Evolutionary conservation across 2,113 vertebrate genomes (phyloP).

Genomic region (Neolamprologus caudopunctatus): DNA sequence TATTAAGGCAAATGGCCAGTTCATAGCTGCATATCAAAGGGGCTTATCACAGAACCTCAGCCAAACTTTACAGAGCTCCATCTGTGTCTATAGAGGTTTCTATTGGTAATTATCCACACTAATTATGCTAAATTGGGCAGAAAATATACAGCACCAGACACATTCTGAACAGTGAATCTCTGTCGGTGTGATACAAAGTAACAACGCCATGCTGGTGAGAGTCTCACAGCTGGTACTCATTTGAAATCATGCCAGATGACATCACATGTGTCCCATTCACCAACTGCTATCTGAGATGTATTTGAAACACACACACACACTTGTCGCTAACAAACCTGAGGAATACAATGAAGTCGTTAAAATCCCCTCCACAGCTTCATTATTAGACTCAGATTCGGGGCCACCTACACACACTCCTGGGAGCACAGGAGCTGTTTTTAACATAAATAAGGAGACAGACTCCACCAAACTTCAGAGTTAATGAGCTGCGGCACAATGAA

Average conservation of each 20-base stretch:
- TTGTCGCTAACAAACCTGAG: neutral
- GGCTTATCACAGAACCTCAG: neutral
- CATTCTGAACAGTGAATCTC: constrained; percentile 7
- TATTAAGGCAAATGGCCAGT: neutral
- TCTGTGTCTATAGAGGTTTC: constrained; percentile 12
- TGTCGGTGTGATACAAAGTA: constrained; percentile 19
- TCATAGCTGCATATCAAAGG: neutral
- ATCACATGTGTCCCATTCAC: constrained; percentile 39
- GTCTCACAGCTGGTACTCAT: constrained; percentile 39
- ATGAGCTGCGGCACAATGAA: constrained; percentile 21
- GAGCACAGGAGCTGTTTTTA: constrained; percentile 15
- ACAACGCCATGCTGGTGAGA: constrained; percentile 15
- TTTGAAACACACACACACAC: neutral
- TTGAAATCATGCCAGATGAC: constrained; percentile 17
- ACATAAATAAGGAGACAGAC: neutral
- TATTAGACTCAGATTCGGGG: constrained; percentile 13
- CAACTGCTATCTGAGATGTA: constrained; percentile 24
- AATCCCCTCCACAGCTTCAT: constrained; percentile 1
- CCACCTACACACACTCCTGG: constrained; percentile 27
- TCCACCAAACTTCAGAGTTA: constrained; percentile 1
- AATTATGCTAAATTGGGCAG: constrained; percentile 45
- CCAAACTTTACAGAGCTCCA: neutral
- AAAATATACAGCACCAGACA: constrained; percentile 12
- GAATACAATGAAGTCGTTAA: neutral
- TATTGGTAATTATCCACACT: constrained; percentile 3